phyloP scores from a whole-genome alignment of 1,140 invertebrate species.

The Camponotus pennsylvanicus region DNA sequence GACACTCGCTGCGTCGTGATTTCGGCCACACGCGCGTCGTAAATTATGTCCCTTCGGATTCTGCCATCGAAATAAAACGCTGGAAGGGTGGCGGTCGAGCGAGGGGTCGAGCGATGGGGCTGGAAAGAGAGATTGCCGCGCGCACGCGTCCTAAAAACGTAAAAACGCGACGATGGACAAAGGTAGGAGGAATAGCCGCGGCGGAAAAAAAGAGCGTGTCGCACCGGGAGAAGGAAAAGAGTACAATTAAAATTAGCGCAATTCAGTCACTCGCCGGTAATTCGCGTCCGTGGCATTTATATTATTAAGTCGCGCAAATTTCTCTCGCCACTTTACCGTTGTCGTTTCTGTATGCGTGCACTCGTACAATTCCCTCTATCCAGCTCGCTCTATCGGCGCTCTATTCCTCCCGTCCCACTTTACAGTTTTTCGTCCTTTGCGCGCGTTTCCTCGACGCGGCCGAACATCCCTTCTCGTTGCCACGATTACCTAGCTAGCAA shows the following conservation, averaged over 20 bases:
- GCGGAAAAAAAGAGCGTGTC: slow-evolving; percentile 10
- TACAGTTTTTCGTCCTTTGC: slow-evolving; percentile 18
- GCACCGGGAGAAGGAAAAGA: slow-evolving; percentile 67
- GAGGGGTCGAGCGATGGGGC: slow-evolving; percentile 27
- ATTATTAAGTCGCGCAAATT: slow-evolving; percentile 82
- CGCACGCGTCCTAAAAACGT: slow-evolving; percentile 60
- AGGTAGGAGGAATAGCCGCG: slow-evolving; percentile 3
- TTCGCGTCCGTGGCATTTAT: slow-evolving; percentile 82
- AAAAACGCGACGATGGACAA: slow-evolving; percentile 48
- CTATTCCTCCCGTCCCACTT: slow-evolving; percentile 24
- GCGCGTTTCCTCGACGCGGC: slow-evolving; percentile 26
- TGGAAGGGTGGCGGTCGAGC: background rate
- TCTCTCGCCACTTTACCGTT: slow-evolving; percentile 64
- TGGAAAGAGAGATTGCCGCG: background rate
- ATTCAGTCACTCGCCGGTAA: slow-evolving; percentile 82
- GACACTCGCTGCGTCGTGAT: slow-evolving; percentile 62
- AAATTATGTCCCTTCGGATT: slow-evolving; percentile 73
- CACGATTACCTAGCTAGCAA: slow-evolving; percentile 65
- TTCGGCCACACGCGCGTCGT: slow-evolving; percentile 59
- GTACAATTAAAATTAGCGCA: slow-evolving; percentile 84
- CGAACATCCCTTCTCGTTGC: slow-evolving; percentile 47
- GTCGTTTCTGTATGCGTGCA: slow-evolving; percentile 8
- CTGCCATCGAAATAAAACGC: slow-evolving; percentile 62
- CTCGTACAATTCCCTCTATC: slow-evolving; percentile 13
- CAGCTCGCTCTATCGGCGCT: slow-evolving; percentile 6